Conservation (phyloP, 1,140 invertebrate species). For the Pseudobourletiella spinata region DNA sequence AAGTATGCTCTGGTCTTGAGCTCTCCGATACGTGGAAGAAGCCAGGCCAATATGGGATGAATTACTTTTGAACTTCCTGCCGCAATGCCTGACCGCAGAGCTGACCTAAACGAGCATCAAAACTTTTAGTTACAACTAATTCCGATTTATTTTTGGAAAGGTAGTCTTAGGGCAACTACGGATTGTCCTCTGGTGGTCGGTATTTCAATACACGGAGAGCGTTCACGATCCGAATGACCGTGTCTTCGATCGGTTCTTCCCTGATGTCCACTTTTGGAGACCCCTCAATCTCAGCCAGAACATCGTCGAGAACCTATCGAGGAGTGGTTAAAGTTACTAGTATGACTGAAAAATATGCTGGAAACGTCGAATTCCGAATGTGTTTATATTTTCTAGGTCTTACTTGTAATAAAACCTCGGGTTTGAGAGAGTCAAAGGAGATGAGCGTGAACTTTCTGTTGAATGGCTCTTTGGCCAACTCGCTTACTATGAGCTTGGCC, state of each 20-base stretch:
- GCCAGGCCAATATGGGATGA: slow-evolving; percentile 69
- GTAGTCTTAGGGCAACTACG: slow-evolving; percentile 29
- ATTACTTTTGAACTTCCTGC: slow-evolving; percentile 64
- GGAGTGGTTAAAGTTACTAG: background rate
- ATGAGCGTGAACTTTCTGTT: slow-evolving; percentile 71
- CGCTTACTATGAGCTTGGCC: slow-evolving; percentile 66
- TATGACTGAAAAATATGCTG: no score
- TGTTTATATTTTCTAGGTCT: no score
- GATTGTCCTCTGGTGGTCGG: slow-evolving; percentile 50
- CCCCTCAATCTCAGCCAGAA: slow-evolving; percentile 55
- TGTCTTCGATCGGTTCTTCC: slow-evolving; percentile 54
- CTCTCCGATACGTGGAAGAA: slow-evolving; percentile 59
- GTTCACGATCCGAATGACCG: slow-evolving; percentile 53
- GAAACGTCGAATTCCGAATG: no score
- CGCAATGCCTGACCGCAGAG: slow-evolving; percentile 60
- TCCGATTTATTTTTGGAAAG: slow-evolving; percentile 6
- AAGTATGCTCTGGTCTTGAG: slow-evolving; percentile 73
- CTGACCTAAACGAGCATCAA: slow-evolving; percentile 39
- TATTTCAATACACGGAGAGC: slow-evolving; percentile 59
- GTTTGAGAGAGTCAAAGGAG: slow-evolving; percentile 69
- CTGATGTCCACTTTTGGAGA: slow-evolving; percentile 52
- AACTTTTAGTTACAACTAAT: slow-evolving; percentile 29
- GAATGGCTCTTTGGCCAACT: slow-evolving; percentile 63
- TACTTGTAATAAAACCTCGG: slow-evolving; percentile 64
- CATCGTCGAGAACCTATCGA: slow-evolving; percentile 53